Evolutionary conservation across 2,888 invertebrate species (phyloP), one percentile per base, ranked within the genome.

Genomic region (Linnaemya tessellans): DNA sequence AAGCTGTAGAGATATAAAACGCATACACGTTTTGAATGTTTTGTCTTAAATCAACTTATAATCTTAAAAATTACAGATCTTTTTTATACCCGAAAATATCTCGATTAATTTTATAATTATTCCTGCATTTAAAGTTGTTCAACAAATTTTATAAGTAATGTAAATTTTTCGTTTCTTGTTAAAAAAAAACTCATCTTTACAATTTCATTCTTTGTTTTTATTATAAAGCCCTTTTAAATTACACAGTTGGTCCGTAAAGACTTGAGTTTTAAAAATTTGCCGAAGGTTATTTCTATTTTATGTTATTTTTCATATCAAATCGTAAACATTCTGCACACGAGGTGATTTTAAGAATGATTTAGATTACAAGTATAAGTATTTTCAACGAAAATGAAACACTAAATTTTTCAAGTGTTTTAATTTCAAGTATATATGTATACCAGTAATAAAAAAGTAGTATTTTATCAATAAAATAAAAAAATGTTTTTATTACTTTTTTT

Each of bases 1-100:
- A 94, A 96, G 89, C 87, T 91, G 84, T 92, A 92, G 90, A 70
- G 22, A 60, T 56, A 54, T 20, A 46, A 51, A 46, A 10, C 11
- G 49, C 13, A 15, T 67, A 30, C 8, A 43, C 41, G 54, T 67
- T 43, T 43, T 43, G 4, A 41, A 41, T 41, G 13, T 20, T 30
- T 18, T 18, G 25, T 30, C n/a, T 49, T 25, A n/a, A 35, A 68
- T 20, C 18, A 51, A 38, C 38, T 56, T 22, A n/a, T 54, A 68
- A 38, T 4, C 30, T 18, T 43, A 18, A 43, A 58, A 58, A 30
- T 46, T 43, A 30, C 30, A 84, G 49, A 68, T 75, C 3, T 64
- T 80, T 84, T 74, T 73, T 62, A 13, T 41, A 25, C 35, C 5
- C 15, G 43, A 71, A 67, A 84, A 75, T 15, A 41, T 58, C 25